phyloP scores from a whole-genome alignment of 2,888 invertebrate species.

The Drosophila nr. perissopoda region DNA sequence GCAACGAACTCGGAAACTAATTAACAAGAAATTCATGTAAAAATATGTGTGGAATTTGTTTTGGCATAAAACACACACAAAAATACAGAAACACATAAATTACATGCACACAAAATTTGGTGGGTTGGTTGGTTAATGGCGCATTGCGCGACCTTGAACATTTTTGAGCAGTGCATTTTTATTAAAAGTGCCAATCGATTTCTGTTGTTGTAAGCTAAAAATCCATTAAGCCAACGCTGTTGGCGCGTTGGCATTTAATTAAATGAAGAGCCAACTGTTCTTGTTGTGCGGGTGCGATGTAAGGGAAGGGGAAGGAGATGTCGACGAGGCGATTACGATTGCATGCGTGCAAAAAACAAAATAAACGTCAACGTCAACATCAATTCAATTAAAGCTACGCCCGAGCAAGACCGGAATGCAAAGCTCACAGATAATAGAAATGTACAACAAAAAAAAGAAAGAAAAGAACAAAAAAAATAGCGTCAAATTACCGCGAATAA shows the following conservation, averaged over 20 bases:
- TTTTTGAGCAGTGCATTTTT: slow-evolving; percentile 31
- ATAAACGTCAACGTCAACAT: slow-evolving; percentile 55
- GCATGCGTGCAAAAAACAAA: slow-evolving; percentile 49
- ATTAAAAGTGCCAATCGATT: slow-evolving; percentile 21
- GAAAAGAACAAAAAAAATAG: slow-evolving; percentile 10
- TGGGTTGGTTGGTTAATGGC: slow-evolving; percentile 1
- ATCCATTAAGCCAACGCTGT: slow-evolving; percentile 47
- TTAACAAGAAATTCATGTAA: slow-evolving; percentile 9
- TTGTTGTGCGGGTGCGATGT: slow-evolving; percentile 31
- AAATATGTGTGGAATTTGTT: slow-evolving; percentile 11
- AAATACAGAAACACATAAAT: slow-evolving; percentile 5
- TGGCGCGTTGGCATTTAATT: slow-evolving; percentile 44
- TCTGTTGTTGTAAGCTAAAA: slow-evolving; percentile 33
- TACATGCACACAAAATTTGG: neutral
- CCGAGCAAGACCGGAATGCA: slow-evolving; percentile 2
- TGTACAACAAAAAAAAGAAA: slow-evolving; percentile 1
- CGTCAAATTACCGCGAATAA: slow-evolving; percentile 37
- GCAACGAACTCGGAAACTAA: slow-evolving; percentile 56
- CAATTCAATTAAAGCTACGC: slow-evolving; percentile 61
- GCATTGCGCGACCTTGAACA: slow-evolving; percentile 17
- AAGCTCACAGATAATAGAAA: slow-evolving; percentile 49
- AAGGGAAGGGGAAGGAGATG: slow-evolving; percentile 5
- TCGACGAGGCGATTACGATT: slow-evolving; percentile 32
- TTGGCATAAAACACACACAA: slow-evolving; percentile 4
- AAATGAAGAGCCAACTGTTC: slow-evolving; percentile 38